These are phyloP conservation scores for Drosophila setifemur DNA, from an alignment of 1,140 invertebrate genomes.

Conservation along the genomic window DNA sequence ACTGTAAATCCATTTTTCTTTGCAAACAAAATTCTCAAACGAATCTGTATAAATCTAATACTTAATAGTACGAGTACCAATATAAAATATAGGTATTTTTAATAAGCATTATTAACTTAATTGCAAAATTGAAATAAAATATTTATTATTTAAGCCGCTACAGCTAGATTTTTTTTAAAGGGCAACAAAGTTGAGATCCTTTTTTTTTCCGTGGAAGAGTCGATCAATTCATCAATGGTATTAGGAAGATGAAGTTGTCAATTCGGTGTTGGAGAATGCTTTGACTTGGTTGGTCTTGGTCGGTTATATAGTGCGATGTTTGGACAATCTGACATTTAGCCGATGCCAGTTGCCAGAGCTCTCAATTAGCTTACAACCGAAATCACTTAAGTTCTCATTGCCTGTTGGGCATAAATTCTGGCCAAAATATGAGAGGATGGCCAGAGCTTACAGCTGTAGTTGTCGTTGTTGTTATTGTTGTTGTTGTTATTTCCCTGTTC, in stretches of 20 bases:
- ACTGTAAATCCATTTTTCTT: no score
- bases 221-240: constrained; percentile 41
- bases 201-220: constrained; percentile 16
- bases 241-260: constrained; percentile 48
- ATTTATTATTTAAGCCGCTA: no score
- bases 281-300: neutral
- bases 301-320: constrained; percentile 4
- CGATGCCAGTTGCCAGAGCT: constrained; percentile 14
- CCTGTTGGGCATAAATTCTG: constrained; percentile 56
- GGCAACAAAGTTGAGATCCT: no score
- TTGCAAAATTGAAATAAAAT: no score
- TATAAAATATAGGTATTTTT: no score
- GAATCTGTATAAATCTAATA: no score
- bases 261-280: constrained; percentile 8
- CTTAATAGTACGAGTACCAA: no score
- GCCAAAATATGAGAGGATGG: constrained; percentile 50
- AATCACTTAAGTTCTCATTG: constrained; percentile 48
- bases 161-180: no score
- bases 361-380: constrained; percentile 58
- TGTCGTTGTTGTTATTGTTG: neutral
- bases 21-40: no score
- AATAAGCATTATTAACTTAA: no score
- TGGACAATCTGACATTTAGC: constrained; percentile 19
- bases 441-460: constrained; percentile 7
- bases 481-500: constrained; percentile 18